phyloP scores from a whole-genome alignment of 2,797 vertebrate genomes.

The Acrocephalus scirpaceus region DNA sequence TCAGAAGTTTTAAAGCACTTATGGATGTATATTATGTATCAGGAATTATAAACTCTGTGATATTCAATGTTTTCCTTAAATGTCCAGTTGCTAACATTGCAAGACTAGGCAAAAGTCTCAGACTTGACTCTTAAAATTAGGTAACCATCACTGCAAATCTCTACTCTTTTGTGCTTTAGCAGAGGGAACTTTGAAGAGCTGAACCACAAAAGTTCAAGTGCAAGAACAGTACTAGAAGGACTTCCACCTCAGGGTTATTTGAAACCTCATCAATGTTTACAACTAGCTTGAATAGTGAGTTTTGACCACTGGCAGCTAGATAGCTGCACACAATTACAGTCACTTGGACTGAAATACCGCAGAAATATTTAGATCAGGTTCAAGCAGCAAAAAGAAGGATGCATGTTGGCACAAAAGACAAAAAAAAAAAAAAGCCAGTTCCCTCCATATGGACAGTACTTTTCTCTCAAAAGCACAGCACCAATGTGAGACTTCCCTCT shows the following conservation, averaged over 20 bases:
- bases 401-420: neutral
- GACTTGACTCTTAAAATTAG: neutral
- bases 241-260: neutral
- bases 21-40: fast-evolving
- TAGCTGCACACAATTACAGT: neutral
- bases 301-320: neutral
- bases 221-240: neutral
- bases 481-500: neutral
- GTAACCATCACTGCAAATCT: neutral
- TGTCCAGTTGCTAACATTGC: neutral
- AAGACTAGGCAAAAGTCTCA: neutral
- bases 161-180: neutral
- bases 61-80: neutral
- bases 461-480: neutral
- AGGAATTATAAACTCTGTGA: neutral
- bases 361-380: neutral
- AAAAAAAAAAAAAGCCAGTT: neutral
- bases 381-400: neutral
- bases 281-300: neutral
- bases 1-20: neutral
- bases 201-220: neutral
- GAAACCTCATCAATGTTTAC: neutral
- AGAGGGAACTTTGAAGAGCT: neutral
- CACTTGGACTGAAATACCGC: neutral
- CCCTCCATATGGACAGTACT: neutral